Percentiles rank a stretch among this genome's conserved stretches.
Conservation (phyloP, 2,113 vertebrate species). For the Eonycteris spelaea region DNA sequence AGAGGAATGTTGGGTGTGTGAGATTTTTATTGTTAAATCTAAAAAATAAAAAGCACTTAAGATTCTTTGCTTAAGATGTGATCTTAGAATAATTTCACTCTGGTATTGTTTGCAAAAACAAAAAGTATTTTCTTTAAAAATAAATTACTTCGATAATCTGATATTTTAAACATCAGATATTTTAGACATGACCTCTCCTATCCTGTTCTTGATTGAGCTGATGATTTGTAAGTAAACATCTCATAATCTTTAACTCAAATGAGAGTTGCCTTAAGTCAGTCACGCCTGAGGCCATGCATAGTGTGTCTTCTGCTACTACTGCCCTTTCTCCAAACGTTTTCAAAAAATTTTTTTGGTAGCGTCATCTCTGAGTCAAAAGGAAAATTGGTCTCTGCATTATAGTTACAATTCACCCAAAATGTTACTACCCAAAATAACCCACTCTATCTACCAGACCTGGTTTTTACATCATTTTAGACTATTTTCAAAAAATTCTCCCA, state of each 20-base stretch:
- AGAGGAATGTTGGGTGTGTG: slow-evolving; percentile 31
- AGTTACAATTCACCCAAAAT: neutral
- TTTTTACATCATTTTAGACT: neutral
- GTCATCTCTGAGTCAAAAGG: neutral
- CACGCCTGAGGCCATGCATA: rapidly evolving
- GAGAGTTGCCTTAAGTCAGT: neutral
- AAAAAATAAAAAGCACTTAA: neutral
- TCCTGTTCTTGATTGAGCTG: neutral
- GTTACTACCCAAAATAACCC: neutral
- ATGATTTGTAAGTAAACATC: neutral
- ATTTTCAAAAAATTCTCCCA: neutral
- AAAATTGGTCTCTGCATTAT: neutral
- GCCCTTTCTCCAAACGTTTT: neutral
- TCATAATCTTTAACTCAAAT: neutral
- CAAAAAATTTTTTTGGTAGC: neutral
- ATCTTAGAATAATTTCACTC: slow-evolving; percentile 36
- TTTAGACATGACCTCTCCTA: slow-evolving; percentile 1
- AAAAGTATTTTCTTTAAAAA: neutral
- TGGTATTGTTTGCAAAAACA: neutral
- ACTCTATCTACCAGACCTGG: neutral
- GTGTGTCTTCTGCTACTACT: neutral
- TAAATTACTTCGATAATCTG: neutral
- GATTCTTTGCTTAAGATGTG: slow-evolving; percentile 20
- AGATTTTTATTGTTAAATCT: neutral
- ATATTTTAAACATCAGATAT: neutral